phyloP scores from a whole-genome alignment of 2,113 vertebrate species.

The Ramphastos sulfuratus region DNA sequence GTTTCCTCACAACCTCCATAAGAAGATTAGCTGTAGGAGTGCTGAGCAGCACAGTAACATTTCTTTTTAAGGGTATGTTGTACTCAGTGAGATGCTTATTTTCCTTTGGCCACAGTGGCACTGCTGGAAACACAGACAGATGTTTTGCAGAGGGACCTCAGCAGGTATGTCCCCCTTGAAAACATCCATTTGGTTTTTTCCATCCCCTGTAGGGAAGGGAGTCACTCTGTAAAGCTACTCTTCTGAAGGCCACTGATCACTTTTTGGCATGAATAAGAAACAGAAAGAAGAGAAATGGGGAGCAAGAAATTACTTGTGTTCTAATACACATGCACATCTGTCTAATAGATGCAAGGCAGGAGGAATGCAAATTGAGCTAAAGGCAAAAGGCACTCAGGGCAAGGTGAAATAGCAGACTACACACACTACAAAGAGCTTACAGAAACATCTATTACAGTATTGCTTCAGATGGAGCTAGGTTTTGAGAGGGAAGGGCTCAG shows the following conservation, averaged over 20 bases:
- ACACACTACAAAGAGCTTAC: not conserved
- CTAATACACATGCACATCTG: not conserved
- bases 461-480: not conserved
- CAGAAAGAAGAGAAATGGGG: not conserved
- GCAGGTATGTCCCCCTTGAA: slow-evolving; percentile 12
- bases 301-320: not conserved
- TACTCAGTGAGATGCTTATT: slow-evolving; percentile 47
- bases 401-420: not conserved
- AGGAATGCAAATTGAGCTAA: not conserved
- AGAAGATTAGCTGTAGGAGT: slow-evolving; percentile 48
- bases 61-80: slow-evolving; percentile 74
- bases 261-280: not conserved
- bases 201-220: rapidly evolving
- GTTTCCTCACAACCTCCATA: slow-evolving; percentile 46
- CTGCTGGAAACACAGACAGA: slow-evolving; percentile 11
- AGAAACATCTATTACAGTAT: not conserved
- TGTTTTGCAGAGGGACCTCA: not conserved
- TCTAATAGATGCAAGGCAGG: not conserved
- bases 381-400: not conserved
- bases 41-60: slow-evolving; percentile 39
- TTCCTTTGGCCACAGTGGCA: slow-evolving; percentile 31
- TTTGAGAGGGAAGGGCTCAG: not conserved
- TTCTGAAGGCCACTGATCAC: not conserved
- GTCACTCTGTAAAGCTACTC: not conserved
- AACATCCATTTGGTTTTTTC: not conserved